These are phyloP conservation scores for Lytechinus variegatus DNA, from an alignment of 35 echinoderm and acorn worm species.

Conservation along the genomic window DNA sequence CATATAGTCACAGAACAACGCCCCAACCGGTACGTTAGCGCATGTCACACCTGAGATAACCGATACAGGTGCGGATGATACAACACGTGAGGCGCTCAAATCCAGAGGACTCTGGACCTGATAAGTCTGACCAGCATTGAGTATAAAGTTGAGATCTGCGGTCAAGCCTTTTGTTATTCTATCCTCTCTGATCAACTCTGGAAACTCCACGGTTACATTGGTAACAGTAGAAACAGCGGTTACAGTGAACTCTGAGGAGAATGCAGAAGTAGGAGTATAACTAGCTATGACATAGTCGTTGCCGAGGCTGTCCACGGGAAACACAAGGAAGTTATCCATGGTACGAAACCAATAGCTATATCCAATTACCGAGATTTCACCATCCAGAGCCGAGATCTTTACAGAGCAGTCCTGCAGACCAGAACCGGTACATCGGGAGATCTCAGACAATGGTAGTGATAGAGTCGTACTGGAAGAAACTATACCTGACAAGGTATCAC, in stretches of 20 bases:
- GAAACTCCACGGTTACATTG: constrained; percentile 23
- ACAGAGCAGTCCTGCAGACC: constrained; percentile 22
- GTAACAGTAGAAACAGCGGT: constrained; percentile 37
- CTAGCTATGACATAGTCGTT: constrained; percentile 51
- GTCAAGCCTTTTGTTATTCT: not conserved
- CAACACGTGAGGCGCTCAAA: constrained; percentile 56
- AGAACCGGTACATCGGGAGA: not conserved
- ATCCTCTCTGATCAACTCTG: not conserved
- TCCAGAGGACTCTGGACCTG: constrained; percentile 58
- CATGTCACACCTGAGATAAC: constrained; percentile 62
- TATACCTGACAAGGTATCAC: not conserved
- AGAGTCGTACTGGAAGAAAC: not conserved
- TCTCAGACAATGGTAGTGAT: not conserved
- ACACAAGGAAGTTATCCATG: constrained; percentile 40
- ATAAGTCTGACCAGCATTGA: constrained; percentile 28
- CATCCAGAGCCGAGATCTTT: not conserved
- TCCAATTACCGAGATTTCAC: constrained; percentile 16
- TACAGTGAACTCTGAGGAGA: constrained; percentile 53
- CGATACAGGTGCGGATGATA: constrained; percentile 33
- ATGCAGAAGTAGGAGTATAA: not conserved
- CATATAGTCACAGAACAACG: constrained; percentile 56
- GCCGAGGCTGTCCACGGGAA: constrained; percentile 51
- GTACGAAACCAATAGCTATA: constrained; percentile 10
- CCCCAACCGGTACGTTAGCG: constrained; percentile 37
- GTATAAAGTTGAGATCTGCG: not conserved